These are phyloP conservation scores for Eulemur albifrons DNA, from an alignment of 2,797 vertebrate species.

Conservation along the genomic window DNA sequence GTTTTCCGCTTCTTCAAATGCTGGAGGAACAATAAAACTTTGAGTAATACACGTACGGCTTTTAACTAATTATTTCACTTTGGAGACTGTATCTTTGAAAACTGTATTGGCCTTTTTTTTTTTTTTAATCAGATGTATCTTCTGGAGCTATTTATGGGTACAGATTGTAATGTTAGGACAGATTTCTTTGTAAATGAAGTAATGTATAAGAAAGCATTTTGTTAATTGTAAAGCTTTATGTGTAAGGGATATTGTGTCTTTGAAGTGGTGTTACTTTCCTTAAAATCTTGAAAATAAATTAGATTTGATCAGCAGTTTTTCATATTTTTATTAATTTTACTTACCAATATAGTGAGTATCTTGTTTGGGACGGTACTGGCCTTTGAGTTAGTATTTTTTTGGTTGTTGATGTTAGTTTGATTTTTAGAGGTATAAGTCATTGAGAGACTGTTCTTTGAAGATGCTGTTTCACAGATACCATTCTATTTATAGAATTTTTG, in stretches of 20 bases:
- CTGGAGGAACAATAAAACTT: conserved; percentile 58
- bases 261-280: conserved; percentile 46
- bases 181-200: conserved; percentile 62
- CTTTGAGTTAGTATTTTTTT: conserved; percentile 46
- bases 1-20: conserved; percentile 42
- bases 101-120: conserved; percentile 27
- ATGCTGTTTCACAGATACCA: conserved; percentile 32
- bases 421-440: conserved; percentile 2
- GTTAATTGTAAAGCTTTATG: conserved; percentile 60
- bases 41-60: conserved; percentile 28
- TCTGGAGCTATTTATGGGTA: conserved; percentile 54
- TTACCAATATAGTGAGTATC: conserved; percentile 30
- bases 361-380: conserved; percentile 53
- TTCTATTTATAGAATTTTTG: conserved; percentile 50
- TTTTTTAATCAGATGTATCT: conserved; percentile 14
- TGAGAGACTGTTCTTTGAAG: conserved; percentile 9
- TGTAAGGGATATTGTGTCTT: conserved; percentile 55
- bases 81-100: conserved; percentile 52
- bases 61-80: conserved; percentile 44
- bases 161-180: conserved; percentile 59
- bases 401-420: conserved; percentile 33
- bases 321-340: conserved; percentile 60
- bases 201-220: conserved; percentile 60
- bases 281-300: conserved; percentile 68
- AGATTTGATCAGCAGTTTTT: conserved; percentile 51